Base-by-base conservation (phyloP, 2,113 vertebrate genomes). In the Dromas ardeola region DNA sequence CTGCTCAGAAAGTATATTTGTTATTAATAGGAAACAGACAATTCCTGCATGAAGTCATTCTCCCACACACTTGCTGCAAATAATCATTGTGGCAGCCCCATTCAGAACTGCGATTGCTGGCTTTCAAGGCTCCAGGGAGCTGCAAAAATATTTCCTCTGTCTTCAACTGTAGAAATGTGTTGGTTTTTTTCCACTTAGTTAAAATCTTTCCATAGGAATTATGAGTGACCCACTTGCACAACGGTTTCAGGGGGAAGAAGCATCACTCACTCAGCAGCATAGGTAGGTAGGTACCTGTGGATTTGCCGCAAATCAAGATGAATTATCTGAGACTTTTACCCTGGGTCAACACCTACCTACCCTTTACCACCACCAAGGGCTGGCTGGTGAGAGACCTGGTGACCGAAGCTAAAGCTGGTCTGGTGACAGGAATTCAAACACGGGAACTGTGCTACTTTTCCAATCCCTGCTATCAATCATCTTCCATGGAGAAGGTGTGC, bases 81-180 rank as follows among this genome's bases (percentile, higher is more conserved):
- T 63, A 81, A 45, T 26, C 12, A 42, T 70, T 8, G 1, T 40
- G 42, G 47, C 59, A 76, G 49, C 26, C 26, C 79, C 3, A 3
- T 53, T 81, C 63, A 77, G 30, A 81, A 55, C 9, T 3, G 21
- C 2, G 11, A 69, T 47, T 13, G 7, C 32, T 65, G 70, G 10
- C 13, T 93, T 87, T 45, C 50, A 86, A 58, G 50, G 43, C 47
- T 77, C 40, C 49, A 30, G 17, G 43, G 63, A 81, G 12, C 18
- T 90, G 45, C n/a, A 95, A 81, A 79, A 85, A 29, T 63, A 85
- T 55, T 74, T 88, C 70, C 26, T 56, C 34, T 70, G 36, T 62
- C 76, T 90, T 90, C 34, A 87, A 85, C 52, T 9, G 6, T 11
- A 73, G 50, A 53, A 82, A 67, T 67, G 5, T 10, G 5, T 5